These are phyloP conservation scores for Erebia palarica DNA, from an alignment of 2,888 invertebrate species.

Conservation along the genomic window DNA sequence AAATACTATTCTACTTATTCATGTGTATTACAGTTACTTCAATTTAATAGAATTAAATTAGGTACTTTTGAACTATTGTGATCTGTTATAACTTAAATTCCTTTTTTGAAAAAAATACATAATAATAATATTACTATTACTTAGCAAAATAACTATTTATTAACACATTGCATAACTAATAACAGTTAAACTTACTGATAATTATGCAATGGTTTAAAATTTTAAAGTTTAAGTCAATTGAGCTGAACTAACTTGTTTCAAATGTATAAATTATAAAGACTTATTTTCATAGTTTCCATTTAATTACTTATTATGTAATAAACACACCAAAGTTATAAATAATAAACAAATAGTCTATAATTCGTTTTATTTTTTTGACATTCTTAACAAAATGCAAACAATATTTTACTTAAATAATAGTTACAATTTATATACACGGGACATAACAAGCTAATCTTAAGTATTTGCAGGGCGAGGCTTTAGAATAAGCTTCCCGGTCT, in stretches of 20 bases:
- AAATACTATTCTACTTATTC: constrained; percentile 6
- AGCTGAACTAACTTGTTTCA: constrained; percentile 43
- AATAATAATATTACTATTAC: constrained; percentile 17
- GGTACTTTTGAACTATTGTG: constrained; percentile 33
- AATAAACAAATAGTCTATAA: constrained; percentile 72
- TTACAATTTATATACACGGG: background rate
- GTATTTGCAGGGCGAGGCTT: constrained; percentile 89
- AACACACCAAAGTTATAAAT: constrained; percentile 80
- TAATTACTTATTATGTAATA: constrained; percentile 68
- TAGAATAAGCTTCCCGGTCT: constrained; percentile 96
- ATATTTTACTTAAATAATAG: constrained; percentile 58
- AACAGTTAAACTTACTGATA: constrained; percentile 39
- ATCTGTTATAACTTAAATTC: constrained; percentile 37
- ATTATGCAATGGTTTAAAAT: constrained; percentile 35
- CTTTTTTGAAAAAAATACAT: constrained; percentile 28
- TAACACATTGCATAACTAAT: constrained; percentile 33
- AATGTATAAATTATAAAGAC: constrained; percentile 59
- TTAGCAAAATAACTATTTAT: constrained; percentile 36
- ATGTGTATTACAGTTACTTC: constrained; percentile 17
- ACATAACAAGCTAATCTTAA: background rate
- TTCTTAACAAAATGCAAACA: constrained; percentile 33
- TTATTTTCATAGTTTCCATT: constrained; percentile 68
- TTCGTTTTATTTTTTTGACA: constrained; percentile 57
- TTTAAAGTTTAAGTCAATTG: constrained; percentile 39
- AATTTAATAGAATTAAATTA: constrained; percentile 31